phyloP scores from a whole-genome alignment of 2,113 vertebrate genomes.

The Phoenicopterus ruber region DNA sequence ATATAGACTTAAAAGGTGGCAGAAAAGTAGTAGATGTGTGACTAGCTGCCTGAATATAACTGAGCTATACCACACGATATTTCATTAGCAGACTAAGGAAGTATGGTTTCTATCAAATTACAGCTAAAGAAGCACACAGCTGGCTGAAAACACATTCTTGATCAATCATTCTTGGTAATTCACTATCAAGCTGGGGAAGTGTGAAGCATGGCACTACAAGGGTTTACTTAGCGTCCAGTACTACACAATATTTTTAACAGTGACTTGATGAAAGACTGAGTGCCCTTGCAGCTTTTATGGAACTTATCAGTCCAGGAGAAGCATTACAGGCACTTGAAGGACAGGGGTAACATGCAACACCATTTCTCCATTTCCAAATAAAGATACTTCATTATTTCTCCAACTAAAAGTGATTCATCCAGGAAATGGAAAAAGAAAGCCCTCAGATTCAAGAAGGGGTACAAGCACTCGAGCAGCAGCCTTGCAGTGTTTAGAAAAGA shows the following conservation, averaged over 20 bases:
- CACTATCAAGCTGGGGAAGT: not conserved
- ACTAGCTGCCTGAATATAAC: not conserved
- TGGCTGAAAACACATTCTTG: not conserved
- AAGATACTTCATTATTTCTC: not conserved
- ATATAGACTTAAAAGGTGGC: not conserved
- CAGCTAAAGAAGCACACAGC: not conserved
- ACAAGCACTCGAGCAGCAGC: not conserved
- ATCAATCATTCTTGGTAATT: not conserved
- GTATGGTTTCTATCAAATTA: not conserved
- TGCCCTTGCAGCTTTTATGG: not conserved
- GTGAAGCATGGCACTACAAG: not conserved
- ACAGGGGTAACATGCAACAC: not conserved
- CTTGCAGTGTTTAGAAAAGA: not conserved
- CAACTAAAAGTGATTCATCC: not conserved
- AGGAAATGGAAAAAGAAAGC: not conserved
- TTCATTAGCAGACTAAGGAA: not conserved
- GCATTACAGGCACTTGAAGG: not conserved
- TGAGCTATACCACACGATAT: not conserved
- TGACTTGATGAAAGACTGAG: not conserved
- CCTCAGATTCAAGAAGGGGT: not conserved
- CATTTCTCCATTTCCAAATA: not conserved
- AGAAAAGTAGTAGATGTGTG: not conserved
- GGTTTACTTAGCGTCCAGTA: not conserved
- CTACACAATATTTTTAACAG: not conserved
- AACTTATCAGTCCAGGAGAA: not conserved